Evolutionary conservation across 2,888 invertebrate genomes (phyloP).

Genomic region (Diplazon laetatorius): DNA sequence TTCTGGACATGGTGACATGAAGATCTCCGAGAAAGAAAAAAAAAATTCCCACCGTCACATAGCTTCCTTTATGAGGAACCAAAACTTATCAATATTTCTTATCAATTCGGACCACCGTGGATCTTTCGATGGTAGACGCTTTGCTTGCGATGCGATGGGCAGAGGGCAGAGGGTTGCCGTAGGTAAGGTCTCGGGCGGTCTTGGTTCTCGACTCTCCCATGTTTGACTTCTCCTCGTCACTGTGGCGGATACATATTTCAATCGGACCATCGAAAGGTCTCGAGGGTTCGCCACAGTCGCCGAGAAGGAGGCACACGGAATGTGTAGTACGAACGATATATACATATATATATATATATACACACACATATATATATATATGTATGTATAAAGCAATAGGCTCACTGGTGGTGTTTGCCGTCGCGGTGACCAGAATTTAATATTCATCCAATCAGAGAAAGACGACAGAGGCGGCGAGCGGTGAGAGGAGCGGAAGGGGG

Average conservation of each 20-base stretch:
- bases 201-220: slow-evolving; percentile 69
- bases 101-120: slow-evolving; percentile 74
- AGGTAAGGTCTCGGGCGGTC: slow-evolving; percentile 70
- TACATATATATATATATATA: slow-evolving; percentile 49
- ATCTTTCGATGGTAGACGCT: slow-evolving; percentile 30
- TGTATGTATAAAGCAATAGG: slow-evolving; percentile 14
- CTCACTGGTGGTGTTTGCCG: slow-evolving; percentile 74
- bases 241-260: slow-evolving; percentile 80
- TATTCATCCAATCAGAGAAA: slow-evolving; percentile 80
- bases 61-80: too few species aligned
- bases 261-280: slow-evolving; percentile 70
- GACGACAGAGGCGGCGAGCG: slow-evolving; percentile 47
- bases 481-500: slow-evolving; percentile 37
- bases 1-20: too few species aligned
- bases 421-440: slow-evolving; percentile 80
- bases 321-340: slow-evolving; percentile 34
- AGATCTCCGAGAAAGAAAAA: too few species aligned
- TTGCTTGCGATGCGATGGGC: slow-evolving; percentile 30
- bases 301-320: slow-evolving; percentile 36
- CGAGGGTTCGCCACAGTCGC: slow-evolving; percentile 68
- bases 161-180: slow-evolving; percentile 36
- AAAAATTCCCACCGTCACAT: too few species aligned
- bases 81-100: too few species aligned
- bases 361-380: background rate
- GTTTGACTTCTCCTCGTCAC: slow-evolving; percentile 76